Base-by-base conservation (phyloP, 2,888 invertebrate genomes). In the Cosmorhoe ocellata region DNA sequence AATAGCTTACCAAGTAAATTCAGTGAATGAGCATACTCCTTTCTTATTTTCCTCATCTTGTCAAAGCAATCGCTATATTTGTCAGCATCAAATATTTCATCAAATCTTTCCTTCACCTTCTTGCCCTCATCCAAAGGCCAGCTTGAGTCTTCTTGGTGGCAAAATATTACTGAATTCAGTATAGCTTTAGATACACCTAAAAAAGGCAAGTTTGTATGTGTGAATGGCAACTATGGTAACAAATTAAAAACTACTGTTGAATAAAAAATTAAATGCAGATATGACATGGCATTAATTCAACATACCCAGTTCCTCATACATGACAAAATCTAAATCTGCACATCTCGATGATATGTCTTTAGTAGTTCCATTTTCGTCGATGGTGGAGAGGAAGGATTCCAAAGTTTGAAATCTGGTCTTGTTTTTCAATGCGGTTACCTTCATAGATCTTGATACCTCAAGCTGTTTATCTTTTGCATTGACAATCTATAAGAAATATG, bases 111-210 rank as follows among this genome's bases (percentile, higher is more conserved):
- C 76, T 99, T 99, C 0, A 99, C 92, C 67, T 95, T 95, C 77
- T 97, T 97, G 0, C 96, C 95, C 79, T 98, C 98, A 74, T 98
- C 97, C 45, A 99, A 86, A 0, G 99, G 99, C 98, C 99, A 99
- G 72, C 94, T 94, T 0, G 98, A 95, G 61, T 99, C 98, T 81
- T 99, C 99, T 92, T 99, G 99, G 78, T 99, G 99, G 73, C 99
- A 99, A 82, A 99, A 99, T 65, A 99, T 95, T 0, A 99, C 99
- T 78, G 97, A 96, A 73, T 97, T 98, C 49, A 99, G 88, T 52
- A 99, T 97, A 0, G 99, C 94, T 76, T 97, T 97, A 0, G 99
- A 97, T 0, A 99, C 98, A 55, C 99, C 98, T 79, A 95, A 75
- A 59, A 92, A 32, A 26, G n/a, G 7, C 6, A 7, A 5, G 1